These are phyloP conservation scores for Dicrurus megarhynchus DNA, from an alignment of 2,113 vertebrate genomes.

Conservation along the genomic window DNA sequence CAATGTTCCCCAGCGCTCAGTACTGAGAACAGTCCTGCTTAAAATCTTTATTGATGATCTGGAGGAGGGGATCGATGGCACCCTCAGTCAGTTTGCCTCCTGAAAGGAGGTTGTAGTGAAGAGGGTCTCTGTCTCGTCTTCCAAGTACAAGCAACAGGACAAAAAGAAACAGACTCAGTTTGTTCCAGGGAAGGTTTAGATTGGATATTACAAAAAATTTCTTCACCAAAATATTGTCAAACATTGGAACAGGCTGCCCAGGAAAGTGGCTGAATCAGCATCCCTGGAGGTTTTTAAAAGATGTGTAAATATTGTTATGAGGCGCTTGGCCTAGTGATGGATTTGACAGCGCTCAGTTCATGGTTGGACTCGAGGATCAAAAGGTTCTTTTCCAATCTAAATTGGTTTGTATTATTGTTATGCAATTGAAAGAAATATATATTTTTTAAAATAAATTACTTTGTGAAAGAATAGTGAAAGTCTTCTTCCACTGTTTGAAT, in stretches of 20 bases:
- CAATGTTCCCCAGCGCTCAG: neutral
- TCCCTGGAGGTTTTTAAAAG: neutral
- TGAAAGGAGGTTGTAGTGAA: neutral
- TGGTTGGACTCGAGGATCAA: accelerated
- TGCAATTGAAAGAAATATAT: neutral
- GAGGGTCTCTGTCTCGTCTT: neutral
- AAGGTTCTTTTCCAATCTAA: neutral
- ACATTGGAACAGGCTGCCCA: neutral
- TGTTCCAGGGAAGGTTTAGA: neutral
- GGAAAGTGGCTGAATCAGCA: neutral
- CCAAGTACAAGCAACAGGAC: accelerated
- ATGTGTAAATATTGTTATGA: accelerated
- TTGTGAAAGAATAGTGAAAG: neutral
- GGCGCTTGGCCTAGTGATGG: neutral
- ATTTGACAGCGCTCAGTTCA: neutral
- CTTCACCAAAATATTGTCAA: neutral
- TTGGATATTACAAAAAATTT: neutral
- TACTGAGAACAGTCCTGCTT: neutral
- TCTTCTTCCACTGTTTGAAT: neutral
- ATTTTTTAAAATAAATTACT: neutral
- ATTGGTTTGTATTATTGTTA: neutral
- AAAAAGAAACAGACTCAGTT: neutral
- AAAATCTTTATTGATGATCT: neutral
- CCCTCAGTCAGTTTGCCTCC: neutral
- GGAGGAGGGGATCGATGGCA: accelerated